These are phyloP conservation scores for Oreochromis tanganicae DNA, from an alignment of 2,113 vertebrate genomes.

Conservation along the genomic window DNA sequence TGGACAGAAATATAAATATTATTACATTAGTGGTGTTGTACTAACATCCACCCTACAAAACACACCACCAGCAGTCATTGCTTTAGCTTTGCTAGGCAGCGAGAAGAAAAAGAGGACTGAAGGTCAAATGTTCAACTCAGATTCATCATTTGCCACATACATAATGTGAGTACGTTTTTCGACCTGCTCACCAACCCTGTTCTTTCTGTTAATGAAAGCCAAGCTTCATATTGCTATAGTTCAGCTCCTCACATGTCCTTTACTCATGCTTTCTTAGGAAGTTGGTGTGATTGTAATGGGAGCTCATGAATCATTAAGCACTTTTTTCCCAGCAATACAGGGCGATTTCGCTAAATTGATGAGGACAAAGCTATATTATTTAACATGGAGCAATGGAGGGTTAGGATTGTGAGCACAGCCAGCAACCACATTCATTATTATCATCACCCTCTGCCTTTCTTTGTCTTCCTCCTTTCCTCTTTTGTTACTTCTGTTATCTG, in stretches of 20 bases:
- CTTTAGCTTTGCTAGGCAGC: not conserved
- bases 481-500: not conserved
- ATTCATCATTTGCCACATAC: not conserved
- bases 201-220: not conserved
- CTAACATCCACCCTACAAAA: not conserved
- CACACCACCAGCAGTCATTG: not conserved
- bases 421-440: slow-evolving; percentile 11
- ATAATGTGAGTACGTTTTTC: not conserved
- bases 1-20: not conserved
- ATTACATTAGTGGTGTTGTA: not conserved
- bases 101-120: not conserved
- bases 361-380: slow-evolving; percentile 43
- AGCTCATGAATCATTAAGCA: slow-evolving; percentile 55
- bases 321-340: slow-evolving; percentile 27
- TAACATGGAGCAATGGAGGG: slow-evolving; percentile 20
- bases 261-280: not conserved
- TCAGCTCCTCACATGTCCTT: not conserved
- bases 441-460: not conserved
- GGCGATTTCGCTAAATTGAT: slow-evolving; percentile 48
- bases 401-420: not conserved
- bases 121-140: not conserved
- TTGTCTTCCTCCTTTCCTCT: not conserved
- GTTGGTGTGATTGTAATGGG: slow-evolving; percentile 22
- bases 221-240: not conserved
- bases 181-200: not conserved